Evolutionary conservation across 2,888 invertebrate genomes (phyloP).

Genomic region (Actias luna): DNA sequence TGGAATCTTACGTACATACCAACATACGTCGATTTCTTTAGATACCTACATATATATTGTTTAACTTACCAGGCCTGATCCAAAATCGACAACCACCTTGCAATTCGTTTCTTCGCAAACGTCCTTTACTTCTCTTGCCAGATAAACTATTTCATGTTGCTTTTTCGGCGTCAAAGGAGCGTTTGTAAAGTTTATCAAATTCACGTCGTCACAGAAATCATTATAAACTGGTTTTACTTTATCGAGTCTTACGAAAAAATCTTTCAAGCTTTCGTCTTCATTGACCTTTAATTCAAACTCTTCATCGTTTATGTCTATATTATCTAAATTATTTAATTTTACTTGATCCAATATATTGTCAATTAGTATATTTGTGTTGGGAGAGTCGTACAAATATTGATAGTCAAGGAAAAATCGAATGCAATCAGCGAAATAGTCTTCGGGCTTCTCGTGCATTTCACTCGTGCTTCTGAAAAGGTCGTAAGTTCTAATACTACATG

Average conservation of each 20-base stretch:
- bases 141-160: slow-evolving; percentile 85
- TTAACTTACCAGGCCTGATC: slow-evolving; percentile 85
- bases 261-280: slow-evolving; percentile 32
- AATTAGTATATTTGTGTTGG: slow-evolving; percentile 85
- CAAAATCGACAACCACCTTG: slow-evolving; percentile 85
- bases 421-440: slow-evolving; percentile 80
- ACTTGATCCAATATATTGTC: slow-evolving; percentile 79
- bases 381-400: slow-evolving; percentile 83
- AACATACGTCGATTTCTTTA: too few relatives aligned
- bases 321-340: slow-evolving; percentile 68
- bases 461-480: slow-evolving; percentile 24
- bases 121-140: slow-evolving; percentile 80
- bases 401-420: slow-evolving; percentile 81
- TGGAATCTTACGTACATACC: too few relatives aligned
- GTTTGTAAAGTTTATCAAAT: slow-evolving; percentile 37
- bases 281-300: slow-evolving; percentile 32
- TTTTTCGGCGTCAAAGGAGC: slow-evolving; percentile 83
- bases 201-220: slow-evolving; percentile 32
- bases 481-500: background rate
- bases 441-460: slow-evolving; percentile 36
- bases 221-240: slow-evolving; percentile 39
- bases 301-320: slow-evolving; percentile 38
- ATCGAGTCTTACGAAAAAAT: slow-evolving; percentile 45
- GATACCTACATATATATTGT: background rate
- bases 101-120: slow-evolving; percentile 72